These are phyloP conservation scores for Ascaphus truei DNA, from an alignment of 2,113 vertebrate genomes.

Conservation along the genomic window DNA sequence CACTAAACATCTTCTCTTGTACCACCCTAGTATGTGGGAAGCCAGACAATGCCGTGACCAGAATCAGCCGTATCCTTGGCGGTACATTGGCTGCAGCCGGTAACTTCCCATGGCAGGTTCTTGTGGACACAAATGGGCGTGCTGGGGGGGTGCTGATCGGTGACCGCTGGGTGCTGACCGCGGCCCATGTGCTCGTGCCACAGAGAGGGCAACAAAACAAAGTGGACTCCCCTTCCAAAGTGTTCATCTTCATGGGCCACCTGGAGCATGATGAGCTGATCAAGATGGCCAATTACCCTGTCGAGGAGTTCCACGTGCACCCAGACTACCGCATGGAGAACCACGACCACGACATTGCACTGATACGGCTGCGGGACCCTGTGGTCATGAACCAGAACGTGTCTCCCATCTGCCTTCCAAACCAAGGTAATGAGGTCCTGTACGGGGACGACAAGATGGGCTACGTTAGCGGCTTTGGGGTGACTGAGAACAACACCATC, in stretches of 20 bases:
- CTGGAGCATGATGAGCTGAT: not conserved
- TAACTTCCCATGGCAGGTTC: slow-evolving; percentile 85
- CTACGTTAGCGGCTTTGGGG: slow-evolving; percentile 82
- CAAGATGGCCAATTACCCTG: slow-evolving; percentile 45
- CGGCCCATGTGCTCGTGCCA: slow-evolving; percentile 73
- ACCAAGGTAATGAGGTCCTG: slow-evolving; percentile 31
- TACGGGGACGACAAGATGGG: slow-evolving; percentile 47
- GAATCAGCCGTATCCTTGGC: slow-evolving; percentile 61
- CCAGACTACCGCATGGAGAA: slow-evolving; percentile 56
- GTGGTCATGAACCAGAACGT: slow-evolving; percentile 65
- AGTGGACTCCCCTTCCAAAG: slow-evolving; percentile 17
- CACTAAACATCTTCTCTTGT: too few relatives aligned
- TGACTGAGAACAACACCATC: slow-evolving; percentile 33
- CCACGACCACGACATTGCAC: slow-evolving; percentile 81
- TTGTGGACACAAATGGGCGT: slow-evolving; percentile 41
- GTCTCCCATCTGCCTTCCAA: slow-evolving; percentile 81
- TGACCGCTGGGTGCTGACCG: slow-evolving; percentile 85
- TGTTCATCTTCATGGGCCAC: slow-evolving; percentile 56
- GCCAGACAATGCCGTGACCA: slow-evolving; percentile 41
- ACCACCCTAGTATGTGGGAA: slow-evolving; percentile 81
- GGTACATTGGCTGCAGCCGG: slow-evolving; percentile 59
- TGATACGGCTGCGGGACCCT: slow-evolving; percentile 69
- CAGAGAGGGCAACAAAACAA: not conserved
- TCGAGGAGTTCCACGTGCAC: slow-evolving; percentile 70
- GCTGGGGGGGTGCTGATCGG: slow-evolving; percentile 79